These are phyloP conservation scores for Philonicus albiceps DNA, from an alignment of 2,888 invertebrate genomes.

Conservation along the genomic window DNA sequence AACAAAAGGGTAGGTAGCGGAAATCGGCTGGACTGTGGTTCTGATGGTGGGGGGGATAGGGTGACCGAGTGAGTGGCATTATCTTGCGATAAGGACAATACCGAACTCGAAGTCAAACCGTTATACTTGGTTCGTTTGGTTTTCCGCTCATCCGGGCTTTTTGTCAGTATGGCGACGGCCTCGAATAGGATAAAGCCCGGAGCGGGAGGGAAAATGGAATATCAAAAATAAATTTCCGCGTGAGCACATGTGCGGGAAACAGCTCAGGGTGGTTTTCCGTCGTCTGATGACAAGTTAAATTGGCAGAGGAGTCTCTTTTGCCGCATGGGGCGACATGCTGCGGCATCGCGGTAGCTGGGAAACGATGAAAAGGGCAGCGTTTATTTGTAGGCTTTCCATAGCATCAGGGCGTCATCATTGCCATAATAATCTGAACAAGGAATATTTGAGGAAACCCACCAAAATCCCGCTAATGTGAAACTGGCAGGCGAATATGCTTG, in stretches of 20 bases:
- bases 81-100: neutral
- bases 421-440: slow-evolving; percentile 28
- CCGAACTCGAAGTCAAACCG: neutral
- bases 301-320: neutral
- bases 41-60: neutral
- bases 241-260: neutral
- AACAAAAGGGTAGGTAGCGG: neutral
- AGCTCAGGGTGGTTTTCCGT: neutral
- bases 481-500: neutral
- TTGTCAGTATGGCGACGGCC: neutral
- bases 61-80: neutral
- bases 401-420: slow-evolving; percentile 37
- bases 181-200: neutral
- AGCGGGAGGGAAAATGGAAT: neutral
- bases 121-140: neutral
- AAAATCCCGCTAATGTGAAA: neutral
- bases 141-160: neutral
- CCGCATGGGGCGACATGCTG: neutral
- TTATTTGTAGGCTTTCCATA: neutral
- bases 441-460: neutral
- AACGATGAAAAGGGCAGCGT: slow-evolving; percentile 8
- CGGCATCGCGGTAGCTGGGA: neutral
- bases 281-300: slow-evolving; percentile 14
- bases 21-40: neutral
- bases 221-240: slow-evolving; percentile 9